Conservation (phyloP, 2,113 vertebrate species). For the Neotoma lepida region DNA sequence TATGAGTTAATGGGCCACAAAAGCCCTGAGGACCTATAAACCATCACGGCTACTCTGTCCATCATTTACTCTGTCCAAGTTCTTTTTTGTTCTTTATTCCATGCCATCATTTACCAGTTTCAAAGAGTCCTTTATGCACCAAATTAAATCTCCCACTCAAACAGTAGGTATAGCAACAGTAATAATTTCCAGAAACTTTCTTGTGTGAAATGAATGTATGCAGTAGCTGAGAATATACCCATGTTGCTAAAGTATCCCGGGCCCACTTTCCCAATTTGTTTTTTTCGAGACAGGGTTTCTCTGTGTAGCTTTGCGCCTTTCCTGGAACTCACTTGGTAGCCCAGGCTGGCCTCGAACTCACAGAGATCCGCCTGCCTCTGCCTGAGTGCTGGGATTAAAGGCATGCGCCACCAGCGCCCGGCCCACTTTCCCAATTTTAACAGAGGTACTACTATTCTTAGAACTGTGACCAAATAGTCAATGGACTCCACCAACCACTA, state of each 20-base stretch:
- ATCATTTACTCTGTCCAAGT: not conserved
- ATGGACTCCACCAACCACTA: conserved; percentile 44
- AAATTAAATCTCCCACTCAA: conserved; percentile 31
- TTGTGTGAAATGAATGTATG: not conserved
- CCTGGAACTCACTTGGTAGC: too few species aligned
- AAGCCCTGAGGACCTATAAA: not conserved
- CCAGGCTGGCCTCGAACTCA: too few species aligned
- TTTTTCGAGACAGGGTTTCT: too few species aligned
- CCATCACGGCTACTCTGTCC: not conserved
- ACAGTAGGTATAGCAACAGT: not conserved
- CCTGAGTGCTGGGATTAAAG: too few species aligned
- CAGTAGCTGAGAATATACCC: not conserved
- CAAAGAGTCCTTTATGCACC: conserved; percentile 12
- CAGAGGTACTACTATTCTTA: conserved; percentile 23
- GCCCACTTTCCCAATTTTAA: conserved; percentile 17
- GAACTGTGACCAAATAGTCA: conserved; percentile 39
- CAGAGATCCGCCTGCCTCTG: too few species aligned
- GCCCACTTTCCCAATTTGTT: not conserved
- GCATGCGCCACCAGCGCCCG: too few species aligned
- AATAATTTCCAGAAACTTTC: not conserved
- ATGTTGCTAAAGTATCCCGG: conserved; percentile 12
- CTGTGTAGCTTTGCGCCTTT: too few species aligned
- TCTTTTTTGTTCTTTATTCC: conserved; percentile 21
- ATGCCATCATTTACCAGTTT: conserved; percentile 6
- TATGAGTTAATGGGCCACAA: not conserved